Evolutionary conservation across 2,888 invertebrate genomes (phyloP).

Genomic region (Dynastes hyllus): DNA sequence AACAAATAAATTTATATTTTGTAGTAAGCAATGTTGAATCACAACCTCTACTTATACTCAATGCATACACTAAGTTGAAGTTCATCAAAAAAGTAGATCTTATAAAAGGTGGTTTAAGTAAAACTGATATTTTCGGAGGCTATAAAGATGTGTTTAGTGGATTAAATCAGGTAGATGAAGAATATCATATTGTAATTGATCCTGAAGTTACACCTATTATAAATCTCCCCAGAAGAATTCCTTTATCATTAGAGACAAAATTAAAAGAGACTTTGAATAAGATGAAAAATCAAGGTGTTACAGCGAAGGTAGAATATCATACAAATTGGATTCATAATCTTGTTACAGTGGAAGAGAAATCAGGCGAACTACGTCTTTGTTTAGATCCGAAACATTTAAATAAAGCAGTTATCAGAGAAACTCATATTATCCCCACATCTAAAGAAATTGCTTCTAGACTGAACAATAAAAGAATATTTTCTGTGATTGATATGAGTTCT

Average conservation of each 20-base stretch:
- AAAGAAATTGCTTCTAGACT: conserved; percentile 56
- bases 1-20: background rate
- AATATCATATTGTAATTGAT: conserved; percentile 12
- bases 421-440: conserved; percentile 55
- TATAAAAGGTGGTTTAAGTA: background rate
- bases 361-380: conserved; percentile 27
- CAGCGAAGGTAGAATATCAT: conserved; percentile 18
- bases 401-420: conserved; percentile 8
- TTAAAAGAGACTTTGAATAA: conserved; percentile 11
- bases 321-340: conserved; percentile 15
- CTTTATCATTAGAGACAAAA: conserved; percentile 8
- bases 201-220: background rate
- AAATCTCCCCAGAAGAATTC: conserved; percentile 21
- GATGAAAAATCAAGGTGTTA: conserved; percentile 22
- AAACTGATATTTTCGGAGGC: conserved; percentile 15
- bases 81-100: background rate
- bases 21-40: conserved; percentile 4
- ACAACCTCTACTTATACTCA: conserved; percentile 4
- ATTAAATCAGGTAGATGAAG: background rate
- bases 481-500: conserved; percentile 61
- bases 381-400: conserved; percentile 25
- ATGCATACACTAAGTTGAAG: background rate
- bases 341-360: conserved; percentile 18
- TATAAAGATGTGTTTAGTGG: background rate
- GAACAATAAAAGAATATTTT: conserved; percentile 56